Base-by-base conservation (phyloP, 2,888 invertebrate species). In the Oscheius myriophilus region DNA sequence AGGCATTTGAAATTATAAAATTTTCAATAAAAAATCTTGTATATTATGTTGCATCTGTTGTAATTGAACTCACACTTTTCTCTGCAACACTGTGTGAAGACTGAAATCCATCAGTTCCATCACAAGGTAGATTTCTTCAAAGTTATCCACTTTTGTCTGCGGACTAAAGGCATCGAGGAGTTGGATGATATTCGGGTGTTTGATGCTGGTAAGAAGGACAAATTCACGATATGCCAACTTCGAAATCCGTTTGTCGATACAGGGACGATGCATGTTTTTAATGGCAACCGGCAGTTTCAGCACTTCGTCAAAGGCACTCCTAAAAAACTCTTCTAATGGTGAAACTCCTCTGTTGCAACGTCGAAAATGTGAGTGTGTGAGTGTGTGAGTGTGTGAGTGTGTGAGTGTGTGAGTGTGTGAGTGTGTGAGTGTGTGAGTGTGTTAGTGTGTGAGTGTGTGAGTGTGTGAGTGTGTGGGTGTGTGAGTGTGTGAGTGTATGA, bases 161-260 rank as follows among this genome's bases (percentile, higher is more conserved):
- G 98, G 98, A 83, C 97, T 97, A 90, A 98, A 98, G 86, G 97
- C 97, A 90, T 99, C 98, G 87, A 98, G 90, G 84, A 98, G 91
- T 83, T 96, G 96, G 89, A 99, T 98, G 87, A 98, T 86, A 91
- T 99, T 98, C 91, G 98, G 97, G 89, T 98, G 98, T 90, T 97
- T 96, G 86, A 98, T 97, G 87, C 97, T 91, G 89, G 97, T 97
- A 95, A 99, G 97, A 79, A 98, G 92, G 87, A 97, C 96, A 90
- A 99, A 98, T 89, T 98, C 98, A 87, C 98, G 91, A 90, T 97
- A 99, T 80, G 98, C 53, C 49, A 98, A 91, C 89, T 99, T 99
- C 76, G 98, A 98, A 90, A 98, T 97, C 55, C 97, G 98, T 76
- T 97, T 96, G 90, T 98, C 98, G 90, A 97, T 96, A 91, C 99